These are phyloP conservation scores for Epinephelus awoara DNA, from an alignment of 2,797 vertebrate species.

Conservation along the genomic window DNA sequence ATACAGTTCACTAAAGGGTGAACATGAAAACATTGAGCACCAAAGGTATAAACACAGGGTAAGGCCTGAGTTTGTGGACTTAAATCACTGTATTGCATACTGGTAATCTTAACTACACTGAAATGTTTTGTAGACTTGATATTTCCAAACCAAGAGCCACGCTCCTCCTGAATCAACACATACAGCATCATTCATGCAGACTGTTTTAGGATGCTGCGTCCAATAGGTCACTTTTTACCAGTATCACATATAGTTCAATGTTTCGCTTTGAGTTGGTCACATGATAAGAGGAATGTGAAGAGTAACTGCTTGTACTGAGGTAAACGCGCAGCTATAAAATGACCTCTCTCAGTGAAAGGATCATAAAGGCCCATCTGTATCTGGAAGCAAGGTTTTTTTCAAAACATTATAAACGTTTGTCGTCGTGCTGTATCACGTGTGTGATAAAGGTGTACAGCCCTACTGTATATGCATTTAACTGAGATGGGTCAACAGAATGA, in stretches of 20 bases:
- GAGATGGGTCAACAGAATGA: not conserved
- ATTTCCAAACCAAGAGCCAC: conserved; percentile 13
- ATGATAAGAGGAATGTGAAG: conserved; percentile 32
- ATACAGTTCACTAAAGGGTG: not conserved
- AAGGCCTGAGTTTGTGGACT: conserved; percentile 39
- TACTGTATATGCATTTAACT: not conserved
- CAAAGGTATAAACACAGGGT: conserved; percentile 19
- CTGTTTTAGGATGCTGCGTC: conserved; percentile 17
- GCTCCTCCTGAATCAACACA: conserved; percentile 11
- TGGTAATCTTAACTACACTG: conserved; percentile 1
- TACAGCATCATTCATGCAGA: conserved; percentile 22
- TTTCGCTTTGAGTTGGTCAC: conserved; percentile 9
- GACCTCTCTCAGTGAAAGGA: conserved; percentile 9
- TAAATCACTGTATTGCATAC: conserved; percentile 18
- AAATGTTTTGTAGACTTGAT: conserved; percentile 13
- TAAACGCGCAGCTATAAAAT: conserved; percentile 16
- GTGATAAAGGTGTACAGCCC: conserved; percentile 1
- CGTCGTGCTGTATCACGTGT: not conserved
- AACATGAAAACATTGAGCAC: conserved; percentile 39
- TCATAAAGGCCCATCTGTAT: conserved; percentile 4
- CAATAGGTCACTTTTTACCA: conserved; percentile 2
- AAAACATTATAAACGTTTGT: conserved; percentile 8
- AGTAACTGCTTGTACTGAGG: conserved; percentile 26
- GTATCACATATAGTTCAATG: not conserved
- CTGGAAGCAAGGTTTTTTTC: conserved; percentile 1